phyloP scores from a whole-genome alignment of 2,888 invertebrate species.

The Orchesella flavescens region DNA sequence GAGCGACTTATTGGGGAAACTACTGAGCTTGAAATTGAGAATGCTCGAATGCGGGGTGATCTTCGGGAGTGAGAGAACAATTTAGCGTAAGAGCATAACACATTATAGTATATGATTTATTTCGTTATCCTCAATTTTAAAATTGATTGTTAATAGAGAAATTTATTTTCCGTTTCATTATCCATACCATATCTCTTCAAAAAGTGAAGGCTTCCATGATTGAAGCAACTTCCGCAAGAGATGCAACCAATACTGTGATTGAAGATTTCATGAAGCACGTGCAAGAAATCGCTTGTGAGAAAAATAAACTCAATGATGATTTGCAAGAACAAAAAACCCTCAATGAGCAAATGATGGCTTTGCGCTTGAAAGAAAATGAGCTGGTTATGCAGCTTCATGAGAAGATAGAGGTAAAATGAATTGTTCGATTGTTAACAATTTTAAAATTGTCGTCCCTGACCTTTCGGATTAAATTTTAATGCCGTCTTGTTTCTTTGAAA shows the following conservation, averaged over 20 bases:
- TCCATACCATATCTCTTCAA: slow-evolving; percentile 20
- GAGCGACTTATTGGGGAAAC: slow-evolving; percentile 60
- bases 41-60: slow-evolving; percentile 59
- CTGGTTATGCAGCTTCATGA: slow-evolving; percentile 67
- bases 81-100: slow-evolving; percentile 65
- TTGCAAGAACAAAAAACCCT: slow-evolving; percentile 65
- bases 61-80: slow-evolving; percentile 61
- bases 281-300: slow-evolving; percentile 63
- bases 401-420: slow-evolving; percentile 71
- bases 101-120: too few species aligned
- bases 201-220: slow-evolving; percentile 45
- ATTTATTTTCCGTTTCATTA: neutral
- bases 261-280: slow-evolving; percentile 68
- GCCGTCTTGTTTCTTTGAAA: too few species aligned
- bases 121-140: too few species aligned
- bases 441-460: too few species aligned
- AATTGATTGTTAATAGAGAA: too few species aligned
- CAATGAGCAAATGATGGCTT: slow-evolving; percentile 66
- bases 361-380: slow-evolving; percentile 65
- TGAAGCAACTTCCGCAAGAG: slow-evolving; percentile 58
- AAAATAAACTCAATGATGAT: slow-evolving; percentile 64
- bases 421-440: too few species aligned
- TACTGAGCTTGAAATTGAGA: slow-evolving; percentile 60
- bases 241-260: slow-evolving; percentile 64
- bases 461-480: too few species aligned